phyloP scores from a whole-genome alignment of 2,888 invertebrate species.

The Enchytraeus crypticus region DNA sequence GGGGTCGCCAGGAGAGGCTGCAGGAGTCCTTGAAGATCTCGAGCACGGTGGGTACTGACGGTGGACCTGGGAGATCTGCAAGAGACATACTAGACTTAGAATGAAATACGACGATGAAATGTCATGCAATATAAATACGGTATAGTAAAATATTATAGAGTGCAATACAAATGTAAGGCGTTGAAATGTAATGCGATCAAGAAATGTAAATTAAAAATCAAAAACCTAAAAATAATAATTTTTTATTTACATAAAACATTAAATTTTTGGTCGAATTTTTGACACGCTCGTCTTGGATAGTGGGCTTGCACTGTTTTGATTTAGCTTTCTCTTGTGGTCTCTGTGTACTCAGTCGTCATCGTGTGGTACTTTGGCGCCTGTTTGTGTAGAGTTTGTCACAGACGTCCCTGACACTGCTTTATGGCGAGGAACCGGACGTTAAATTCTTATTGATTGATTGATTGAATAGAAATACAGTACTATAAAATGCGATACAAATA shows the following conservation, averaged over 20 bases:
- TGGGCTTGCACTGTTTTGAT: too few species aligned
- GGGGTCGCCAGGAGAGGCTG: conserved; percentile 33
- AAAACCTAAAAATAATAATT: background rate
- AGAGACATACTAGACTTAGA: background rate
- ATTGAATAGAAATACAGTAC: too few species aligned
- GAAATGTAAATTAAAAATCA: background rate
- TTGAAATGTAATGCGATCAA: background rate
- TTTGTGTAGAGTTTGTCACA: too few species aligned
- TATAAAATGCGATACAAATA: too few species aligned
- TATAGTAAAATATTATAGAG: background rate
- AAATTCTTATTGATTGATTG: too few species aligned
- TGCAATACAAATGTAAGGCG: background rate
- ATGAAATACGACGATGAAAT: background rate
- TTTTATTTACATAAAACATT: background rate
- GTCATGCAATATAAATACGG: background rate
- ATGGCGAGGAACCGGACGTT: too few species aligned
- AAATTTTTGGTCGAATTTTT: too few species aligned
- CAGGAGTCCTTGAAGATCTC: conserved; percentile 37
- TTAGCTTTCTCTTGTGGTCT: too few species aligned
- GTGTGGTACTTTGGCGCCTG: too few species aligned
- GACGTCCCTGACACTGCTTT: too few species aligned
- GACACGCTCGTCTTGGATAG: too few species aligned
- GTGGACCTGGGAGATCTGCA: conserved; percentile 37
- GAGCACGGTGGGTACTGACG: conserved; percentile 36
- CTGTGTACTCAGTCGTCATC: too few species aligned